Conservation (phyloP, 2,113 vertebrate genomes). For the Butastur rufipennis region DNA sequence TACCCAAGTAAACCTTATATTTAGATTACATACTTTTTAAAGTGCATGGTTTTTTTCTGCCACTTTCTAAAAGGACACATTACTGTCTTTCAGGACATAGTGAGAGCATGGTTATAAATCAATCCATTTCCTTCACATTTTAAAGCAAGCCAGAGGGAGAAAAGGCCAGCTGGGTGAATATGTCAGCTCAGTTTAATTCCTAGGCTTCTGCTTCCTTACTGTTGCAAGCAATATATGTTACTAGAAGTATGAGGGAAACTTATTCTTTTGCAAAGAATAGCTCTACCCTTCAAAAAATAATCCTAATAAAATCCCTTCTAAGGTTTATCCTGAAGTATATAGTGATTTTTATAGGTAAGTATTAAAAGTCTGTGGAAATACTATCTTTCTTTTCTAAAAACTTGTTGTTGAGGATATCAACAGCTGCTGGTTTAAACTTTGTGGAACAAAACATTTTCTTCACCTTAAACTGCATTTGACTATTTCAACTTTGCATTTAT, state of each 20-base stretch:
- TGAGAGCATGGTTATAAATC: neutral
- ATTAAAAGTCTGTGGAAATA: neutral
- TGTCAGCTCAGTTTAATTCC: neutral
- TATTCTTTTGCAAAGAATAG: neutral
- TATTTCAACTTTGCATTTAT: neutral
- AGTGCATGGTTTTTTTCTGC: neutral
- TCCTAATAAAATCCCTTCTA: neutral
- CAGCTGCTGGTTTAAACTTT: neutral
- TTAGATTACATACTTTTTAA: neutral
- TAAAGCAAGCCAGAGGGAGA: neutral
- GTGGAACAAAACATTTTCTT: neutral
- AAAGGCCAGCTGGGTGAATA: neutral
- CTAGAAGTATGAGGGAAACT: neutral
- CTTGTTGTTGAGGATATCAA: neutral
- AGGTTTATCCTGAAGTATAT: no score
- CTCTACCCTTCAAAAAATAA: neutral
- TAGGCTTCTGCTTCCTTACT: neutral
- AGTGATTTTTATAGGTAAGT: neutral
- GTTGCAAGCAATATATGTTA: neutral
- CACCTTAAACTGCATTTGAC: neutral
- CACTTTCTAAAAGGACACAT: neutral
- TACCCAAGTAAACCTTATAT: neutral
- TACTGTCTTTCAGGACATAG: neutral
- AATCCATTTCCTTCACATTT: neutral
- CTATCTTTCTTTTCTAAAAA: neutral